Percentiles rank a stretch among this genome's conserved stretches.
These are phyloP conservation scores for Dendrolimus kikuchii DNA, from an alignment of 1,140 invertebrate species.

Conservation along the genomic window DNA sequence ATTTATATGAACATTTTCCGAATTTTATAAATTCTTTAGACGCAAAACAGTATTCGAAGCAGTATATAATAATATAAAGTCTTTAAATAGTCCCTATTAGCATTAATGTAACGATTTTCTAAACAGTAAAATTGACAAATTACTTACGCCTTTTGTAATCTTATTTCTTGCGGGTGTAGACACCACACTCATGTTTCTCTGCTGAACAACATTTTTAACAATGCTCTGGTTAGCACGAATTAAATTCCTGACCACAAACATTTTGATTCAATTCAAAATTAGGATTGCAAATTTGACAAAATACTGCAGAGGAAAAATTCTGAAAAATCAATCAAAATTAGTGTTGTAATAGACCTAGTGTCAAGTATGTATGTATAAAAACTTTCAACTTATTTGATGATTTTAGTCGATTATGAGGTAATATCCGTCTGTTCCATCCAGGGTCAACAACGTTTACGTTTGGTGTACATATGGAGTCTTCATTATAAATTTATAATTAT, in stretches of 20 bases:
- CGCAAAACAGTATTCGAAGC: background rate
- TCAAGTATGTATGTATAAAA: no score
- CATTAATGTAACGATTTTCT: slow-evolving; percentile 4
- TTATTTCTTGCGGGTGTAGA: slow-evolving; percentile 39
- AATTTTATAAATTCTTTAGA: slow-evolving; percentile 3
- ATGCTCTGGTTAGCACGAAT: slow-evolving; percentile 29
- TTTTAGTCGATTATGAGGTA: slow-evolving; percentile 2
- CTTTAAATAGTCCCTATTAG: no score
- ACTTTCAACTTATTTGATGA: no score
- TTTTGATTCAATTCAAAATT: slow-evolving; percentile 24
- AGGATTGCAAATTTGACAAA: slow-evolving; percentile 3
- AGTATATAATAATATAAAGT: background rate
- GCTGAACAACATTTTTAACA: slow-evolving; percentile 41
- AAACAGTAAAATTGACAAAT: slow-evolving; percentile 5
- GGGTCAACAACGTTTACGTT: no score
- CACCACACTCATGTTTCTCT: slow-evolving; percentile 48
- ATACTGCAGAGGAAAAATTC: slow-evolving; percentile 3
- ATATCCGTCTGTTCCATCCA: background rate
- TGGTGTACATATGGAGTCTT: no score
- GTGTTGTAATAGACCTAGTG: no score
- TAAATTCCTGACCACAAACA: slow-evolving; percentile 40
- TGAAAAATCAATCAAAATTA: slow-evolving; percentile 5
- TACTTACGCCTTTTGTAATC: slow-evolving; percentile 46
- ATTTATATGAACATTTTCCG: slow-evolving; percentile 2
- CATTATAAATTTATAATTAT: no score